These are phyloP conservation scores for Pyxicephalus adspersus DNA, from an alignment of 2,113 vertebrate genomes.

Conservation along the genomic window DNA sequence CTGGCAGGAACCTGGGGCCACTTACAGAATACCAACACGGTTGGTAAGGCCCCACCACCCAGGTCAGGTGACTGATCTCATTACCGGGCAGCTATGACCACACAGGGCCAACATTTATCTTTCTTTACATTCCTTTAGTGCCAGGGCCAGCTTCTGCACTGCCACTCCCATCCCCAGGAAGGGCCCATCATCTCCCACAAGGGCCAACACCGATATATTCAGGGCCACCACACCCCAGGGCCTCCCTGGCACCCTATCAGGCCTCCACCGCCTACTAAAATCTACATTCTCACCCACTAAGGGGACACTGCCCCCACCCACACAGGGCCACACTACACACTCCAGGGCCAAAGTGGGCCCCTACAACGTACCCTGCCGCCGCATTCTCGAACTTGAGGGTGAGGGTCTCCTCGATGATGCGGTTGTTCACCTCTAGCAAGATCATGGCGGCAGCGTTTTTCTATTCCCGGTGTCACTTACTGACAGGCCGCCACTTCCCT, in stretches of 20 bases:
- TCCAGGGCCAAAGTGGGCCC: not conserved
- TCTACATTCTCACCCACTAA: not conserved
- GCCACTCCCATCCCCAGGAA: not conserved
- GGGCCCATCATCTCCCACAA: not conserved
- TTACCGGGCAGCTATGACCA: no score
- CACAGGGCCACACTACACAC: not conserved
- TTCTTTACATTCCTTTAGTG: not conserved
- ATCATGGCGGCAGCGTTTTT: conserved; percentile 82
- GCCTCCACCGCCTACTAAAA: not conserved
- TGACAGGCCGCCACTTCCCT: conserved; percentile 65
- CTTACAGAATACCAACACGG: no score
- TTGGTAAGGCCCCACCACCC: no score
- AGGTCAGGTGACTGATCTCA: no score
- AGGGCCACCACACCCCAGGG: not conserved
- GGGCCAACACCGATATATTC: not conserved
- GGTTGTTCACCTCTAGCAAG: conserved; percentile 97
- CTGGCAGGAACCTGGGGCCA: no score
- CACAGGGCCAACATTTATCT: no score
- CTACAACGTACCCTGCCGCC: conserved; percentile 84
- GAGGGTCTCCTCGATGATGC: conserved; percentile 95
- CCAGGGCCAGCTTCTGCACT: not conserved
- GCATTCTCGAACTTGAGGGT: conserved; percentile 92
- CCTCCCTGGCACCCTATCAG: not conserved
- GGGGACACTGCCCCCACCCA: not conserved
- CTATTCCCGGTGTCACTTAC: conserved; percentile 64